Evolutionary conservation across 2,888 invertebrate genomes (phyloP).

Genomic region (Syrphus vitripennis): DNA sequence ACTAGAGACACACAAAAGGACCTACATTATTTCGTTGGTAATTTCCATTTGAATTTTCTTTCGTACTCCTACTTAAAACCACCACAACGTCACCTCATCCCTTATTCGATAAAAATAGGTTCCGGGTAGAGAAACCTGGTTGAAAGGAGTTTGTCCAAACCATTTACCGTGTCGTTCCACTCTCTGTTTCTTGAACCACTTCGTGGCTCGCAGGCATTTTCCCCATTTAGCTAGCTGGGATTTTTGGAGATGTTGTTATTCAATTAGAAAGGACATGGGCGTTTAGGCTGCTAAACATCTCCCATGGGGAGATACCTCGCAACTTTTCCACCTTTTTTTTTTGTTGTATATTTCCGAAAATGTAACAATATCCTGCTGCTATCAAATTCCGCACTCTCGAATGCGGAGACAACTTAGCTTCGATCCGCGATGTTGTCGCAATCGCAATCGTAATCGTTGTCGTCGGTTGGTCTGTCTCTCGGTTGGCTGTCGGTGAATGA

Average conservation of each 20-base stretch:
- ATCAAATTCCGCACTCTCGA: background rate
- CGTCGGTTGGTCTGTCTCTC: background rate
- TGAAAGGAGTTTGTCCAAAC: background rate
- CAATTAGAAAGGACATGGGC: conserved; percentile 1
- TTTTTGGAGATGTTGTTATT: background rate
- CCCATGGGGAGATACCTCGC: background rate
- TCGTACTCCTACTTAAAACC: background rate
- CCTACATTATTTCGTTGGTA: background rate
- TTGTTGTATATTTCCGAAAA: background rate
- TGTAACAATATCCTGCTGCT: background rate
- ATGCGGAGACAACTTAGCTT: background rate
- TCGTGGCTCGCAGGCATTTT: background rate
- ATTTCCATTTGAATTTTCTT: conserved; percentile 2
- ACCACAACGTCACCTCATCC: background rate
- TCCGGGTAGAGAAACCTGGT: background rate
- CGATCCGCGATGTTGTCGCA: background rate
- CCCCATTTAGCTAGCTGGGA: background rate
- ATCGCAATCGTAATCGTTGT: background rate
- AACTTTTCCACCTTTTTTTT: background rate
- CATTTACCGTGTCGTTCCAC: background rate
- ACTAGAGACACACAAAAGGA: background rate
- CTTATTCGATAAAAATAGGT: background rate
- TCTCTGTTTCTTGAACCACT: background rate
- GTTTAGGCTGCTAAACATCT: background rate
- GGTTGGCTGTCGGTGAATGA: background rate